phyloP scores from a whole-genome alignment of 2,113 vertebrate species.

The Ammodytes dubius region DNA sequence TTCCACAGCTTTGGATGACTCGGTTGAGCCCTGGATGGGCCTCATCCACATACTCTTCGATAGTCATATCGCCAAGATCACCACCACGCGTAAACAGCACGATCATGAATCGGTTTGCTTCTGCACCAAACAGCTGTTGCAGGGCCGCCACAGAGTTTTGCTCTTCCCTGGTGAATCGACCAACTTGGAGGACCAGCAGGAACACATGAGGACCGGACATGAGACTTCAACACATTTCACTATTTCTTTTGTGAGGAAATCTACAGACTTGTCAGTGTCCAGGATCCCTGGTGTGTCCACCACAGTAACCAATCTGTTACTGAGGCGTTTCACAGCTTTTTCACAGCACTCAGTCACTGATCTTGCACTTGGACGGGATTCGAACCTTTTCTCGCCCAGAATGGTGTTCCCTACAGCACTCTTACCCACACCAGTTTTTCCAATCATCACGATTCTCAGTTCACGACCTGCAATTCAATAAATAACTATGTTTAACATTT shows the following conservation, averaged over 20 bases:
- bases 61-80: constrained; percentile 11
- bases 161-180: constrained; percentile 62
- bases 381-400: neutral
- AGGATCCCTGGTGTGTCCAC: constrained; percentile 49
- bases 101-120: constrained; percentile 38
- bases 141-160: constrained; percentile 46
- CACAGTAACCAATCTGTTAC: constrained; percentile 28
- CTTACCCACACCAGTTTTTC: constrained; percentile 66
- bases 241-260: constrained; percentile 38
- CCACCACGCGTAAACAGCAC: constrained; percentile 52
- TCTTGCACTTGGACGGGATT: constrained; percentile 3
- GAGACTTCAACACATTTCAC: constrained; percentile 56
- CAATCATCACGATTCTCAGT: constrained; percentile 58
- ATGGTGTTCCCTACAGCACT: constrained; percentile 54
- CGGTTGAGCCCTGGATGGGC: too few species aligned
- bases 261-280: constrained; percentile 32
- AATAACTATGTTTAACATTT: neutral
- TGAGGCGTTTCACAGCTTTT: neutral
- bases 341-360: constrained; percentile 41
- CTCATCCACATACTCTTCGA: too few species aligned
- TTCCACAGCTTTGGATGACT: constrained; percentile 44
- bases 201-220: constrained; percentile 50
- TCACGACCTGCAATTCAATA: constrained; percentile 34
- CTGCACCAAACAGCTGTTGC: constrained; percentile 47
- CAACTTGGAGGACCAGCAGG: constrained; percentile 47